A percentile compares a stretch with the other conserved stretches of the same genome.
Evolutionary conservation across 1,140 invertebrate species (phyloP).

Genomic region (Caenorhabditis briggsae): DNA sequence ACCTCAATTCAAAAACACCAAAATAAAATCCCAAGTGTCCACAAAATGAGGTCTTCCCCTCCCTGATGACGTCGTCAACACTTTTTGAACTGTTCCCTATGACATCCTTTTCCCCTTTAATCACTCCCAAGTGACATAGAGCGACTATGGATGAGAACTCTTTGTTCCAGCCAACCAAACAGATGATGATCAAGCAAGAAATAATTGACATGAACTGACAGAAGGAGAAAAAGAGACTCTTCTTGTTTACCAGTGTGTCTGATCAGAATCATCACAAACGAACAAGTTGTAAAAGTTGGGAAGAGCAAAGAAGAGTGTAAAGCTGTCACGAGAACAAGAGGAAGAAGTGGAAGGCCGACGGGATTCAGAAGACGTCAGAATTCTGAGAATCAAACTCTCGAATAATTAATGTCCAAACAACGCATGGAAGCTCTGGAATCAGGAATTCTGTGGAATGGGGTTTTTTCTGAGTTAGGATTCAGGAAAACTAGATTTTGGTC

Average conservation of each 20-base stretch:
- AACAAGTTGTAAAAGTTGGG: constrained; percentile 35
- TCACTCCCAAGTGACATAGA: not conserved
- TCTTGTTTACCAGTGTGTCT: constrained; percentile 5
- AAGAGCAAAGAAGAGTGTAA: not conserved
- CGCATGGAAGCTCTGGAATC: too few species aligned
- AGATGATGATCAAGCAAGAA: not conserved
- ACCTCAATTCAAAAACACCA: too few species aligned
- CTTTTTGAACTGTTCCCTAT: constrained; percentile 9
- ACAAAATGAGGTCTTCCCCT: too few species aligned
- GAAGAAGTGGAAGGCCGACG: not conserved
- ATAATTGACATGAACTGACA: constrained; percentile 45
- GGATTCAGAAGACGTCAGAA: constrained; percentile 29
- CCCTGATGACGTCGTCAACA: not conserved
- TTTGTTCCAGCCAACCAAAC: too few species aligned
- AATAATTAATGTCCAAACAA: too few species aligned
- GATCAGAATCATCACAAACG: constrained; percentile 24
- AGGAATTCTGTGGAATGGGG: too few species aligned
- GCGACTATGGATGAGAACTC: not conserved
- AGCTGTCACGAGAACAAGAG: not conserved
- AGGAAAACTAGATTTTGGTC: too few species aligned
- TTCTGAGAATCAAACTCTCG: not conserved
- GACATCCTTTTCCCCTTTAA: not conserved
- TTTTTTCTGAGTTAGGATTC: too few species aligned
- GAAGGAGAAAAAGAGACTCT: not conserved
- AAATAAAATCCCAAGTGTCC: too few species aligned